Evolutionary conservation across 2,113 vertebrate species (phyloP).

Genomic region (Clinocottus analis): DNA sequence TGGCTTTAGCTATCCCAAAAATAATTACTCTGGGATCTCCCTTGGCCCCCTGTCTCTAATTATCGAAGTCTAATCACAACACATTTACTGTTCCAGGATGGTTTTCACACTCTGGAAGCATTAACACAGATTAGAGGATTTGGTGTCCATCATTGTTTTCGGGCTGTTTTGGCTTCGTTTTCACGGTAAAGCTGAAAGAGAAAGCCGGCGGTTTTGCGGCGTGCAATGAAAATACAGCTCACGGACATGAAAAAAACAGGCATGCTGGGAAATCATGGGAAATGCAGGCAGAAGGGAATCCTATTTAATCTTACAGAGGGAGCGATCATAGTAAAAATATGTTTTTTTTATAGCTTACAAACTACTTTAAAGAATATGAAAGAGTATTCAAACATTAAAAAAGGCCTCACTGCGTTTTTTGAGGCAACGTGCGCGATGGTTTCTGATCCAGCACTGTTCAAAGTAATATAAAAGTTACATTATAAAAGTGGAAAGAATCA

Average conservation of each 20-base stretch:
- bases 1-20: constrained; percentile 70
- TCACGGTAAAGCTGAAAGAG: constrained; percentile 13
- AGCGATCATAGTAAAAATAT: not conserved
- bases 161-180: constrained; percentile 36
- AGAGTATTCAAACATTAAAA: not conserved
- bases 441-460: not conserved
- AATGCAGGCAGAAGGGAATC: constrained; percentile 11
- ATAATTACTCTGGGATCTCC: constrained; percentile 70
- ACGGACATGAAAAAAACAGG: constrained; percentile 19
- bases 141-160: constrained; percentile 61
- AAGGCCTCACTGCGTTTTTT: not conserved
- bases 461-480: not conserved
- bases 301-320: not conserved
- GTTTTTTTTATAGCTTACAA: not conserved
- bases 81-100: constrained; percentile 65
- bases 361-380: not conserved
- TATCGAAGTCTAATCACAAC: constrained; percentile 76
- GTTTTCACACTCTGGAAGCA: constrained; percentile 70
- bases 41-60: constrained; percentile 70
- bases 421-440: not conserved
- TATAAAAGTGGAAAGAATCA: not conserved
- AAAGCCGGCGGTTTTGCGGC: not conserved
- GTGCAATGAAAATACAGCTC: constrained; percentile 25
- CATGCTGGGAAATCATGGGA: constrained; percentile 28
- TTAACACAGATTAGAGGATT: constrained; percentile 70